Evolutionary conservation across 2,113 vertebrate genomes (phyloP).

Genomic region (Himantopus leucocephalus): DNA sequence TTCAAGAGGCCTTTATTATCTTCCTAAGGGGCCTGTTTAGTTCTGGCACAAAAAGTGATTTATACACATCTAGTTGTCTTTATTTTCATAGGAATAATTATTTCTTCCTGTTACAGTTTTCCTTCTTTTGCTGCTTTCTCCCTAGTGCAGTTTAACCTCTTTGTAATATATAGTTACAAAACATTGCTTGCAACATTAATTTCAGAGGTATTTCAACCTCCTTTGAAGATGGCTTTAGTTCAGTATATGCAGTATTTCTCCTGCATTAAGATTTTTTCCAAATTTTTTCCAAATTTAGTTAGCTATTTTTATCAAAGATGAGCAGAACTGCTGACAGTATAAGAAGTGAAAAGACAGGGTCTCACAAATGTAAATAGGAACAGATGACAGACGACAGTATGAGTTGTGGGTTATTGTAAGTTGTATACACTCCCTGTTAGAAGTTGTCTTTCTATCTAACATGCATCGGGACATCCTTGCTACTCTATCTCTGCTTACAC

Average conservation of each 20-base stretch:
- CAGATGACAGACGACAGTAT: background rate
- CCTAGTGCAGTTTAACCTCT: background rate
- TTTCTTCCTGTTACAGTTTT: constrained; percentile 24
- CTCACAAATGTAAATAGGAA: background rate
- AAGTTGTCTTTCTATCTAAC: background rate
- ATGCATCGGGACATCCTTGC: background rate
- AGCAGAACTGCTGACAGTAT: background rate
- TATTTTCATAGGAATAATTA: constrained; percentile 27
- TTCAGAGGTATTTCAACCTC: background rate
- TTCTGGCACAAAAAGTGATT: background rate
- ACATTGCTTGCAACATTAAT: constrained; percentile 7
- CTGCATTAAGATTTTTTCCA: background rate
- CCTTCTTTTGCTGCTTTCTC: background rate
- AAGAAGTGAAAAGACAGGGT: background rate
- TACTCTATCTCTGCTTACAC: background rate
- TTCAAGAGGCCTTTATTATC: constrained; percentile 35
- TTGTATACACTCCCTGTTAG: background rate
- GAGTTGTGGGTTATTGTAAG: background rate
- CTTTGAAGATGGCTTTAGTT: constrained; percentile 16
- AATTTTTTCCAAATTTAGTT: background rate
- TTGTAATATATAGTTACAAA: constrained; percentile 28
- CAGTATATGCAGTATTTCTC: background rate
- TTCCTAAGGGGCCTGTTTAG: constrained; percentile 41
- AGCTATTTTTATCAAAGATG: constrained; percentile 7
- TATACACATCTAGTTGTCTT: background rate